These are phyloP conservation scores for Tetranychus truncatus DNA, from an alignment of 2,888 invertebrate species.

Conservation along the genomic window DNA sequence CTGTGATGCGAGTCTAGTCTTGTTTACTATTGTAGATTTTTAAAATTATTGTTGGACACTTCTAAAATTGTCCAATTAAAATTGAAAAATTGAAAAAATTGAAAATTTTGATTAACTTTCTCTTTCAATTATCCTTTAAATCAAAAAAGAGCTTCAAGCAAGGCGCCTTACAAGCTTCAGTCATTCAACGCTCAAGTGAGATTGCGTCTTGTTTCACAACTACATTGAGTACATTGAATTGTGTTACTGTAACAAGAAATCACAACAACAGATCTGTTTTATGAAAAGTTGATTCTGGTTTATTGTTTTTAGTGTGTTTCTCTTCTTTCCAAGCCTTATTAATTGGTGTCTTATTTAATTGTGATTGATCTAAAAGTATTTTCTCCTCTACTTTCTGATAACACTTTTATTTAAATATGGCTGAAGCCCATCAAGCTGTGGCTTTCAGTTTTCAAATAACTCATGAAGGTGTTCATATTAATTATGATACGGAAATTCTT, in stretches of 20 bases:
- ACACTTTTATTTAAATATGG: slow-evolving; percentile 44
- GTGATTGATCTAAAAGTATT: neutral
- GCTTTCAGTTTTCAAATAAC: slow-evolving; percentile 93
- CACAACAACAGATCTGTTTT: neutral
- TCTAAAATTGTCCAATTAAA: too few species aligned
- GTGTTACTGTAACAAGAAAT: neutral
- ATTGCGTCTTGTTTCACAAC: neutral
- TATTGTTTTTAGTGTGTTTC: neutral
- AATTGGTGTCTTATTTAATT: neutral
- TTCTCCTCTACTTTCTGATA: neutral
- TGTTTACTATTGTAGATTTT: too few species aligned
- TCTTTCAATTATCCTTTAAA: neutral
- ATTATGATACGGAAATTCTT: slow-evolving; percentile 89
- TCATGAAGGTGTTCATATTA: slow-evolving; percentile 93
- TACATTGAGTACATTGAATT: neutral
- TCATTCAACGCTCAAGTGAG: neutral
- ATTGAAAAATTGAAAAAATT: neutral
- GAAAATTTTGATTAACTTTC: neutral
- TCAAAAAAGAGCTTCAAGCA: neutral
- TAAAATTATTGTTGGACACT: too few species aligned
- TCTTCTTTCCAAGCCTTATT: neutral
- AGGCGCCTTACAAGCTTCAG: neutral
- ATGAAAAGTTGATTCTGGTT: neutral
- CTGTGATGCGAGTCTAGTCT: too few species aligned
- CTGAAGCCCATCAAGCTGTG: slow-evolving; percentile 94